Percentiles rank a stretch among this genome's conserved stretches.
Conservation (phyloP, 2,113 vertebrate genomes). For the Phalacrocorax aristotelis region DNA sequence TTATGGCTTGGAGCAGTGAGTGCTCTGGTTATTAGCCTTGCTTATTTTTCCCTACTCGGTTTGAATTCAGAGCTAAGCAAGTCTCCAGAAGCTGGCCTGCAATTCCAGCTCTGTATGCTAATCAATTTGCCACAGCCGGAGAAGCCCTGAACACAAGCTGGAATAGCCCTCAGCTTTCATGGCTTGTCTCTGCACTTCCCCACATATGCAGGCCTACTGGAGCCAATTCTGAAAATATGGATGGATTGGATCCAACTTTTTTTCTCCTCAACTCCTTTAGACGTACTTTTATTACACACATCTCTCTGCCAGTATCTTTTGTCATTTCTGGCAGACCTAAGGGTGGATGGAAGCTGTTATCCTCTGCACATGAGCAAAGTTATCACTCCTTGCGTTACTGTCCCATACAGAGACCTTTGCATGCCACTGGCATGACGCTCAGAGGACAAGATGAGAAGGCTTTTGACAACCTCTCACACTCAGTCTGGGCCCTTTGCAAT, state of each 20-base stretch:
- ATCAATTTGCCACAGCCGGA: not conserved
- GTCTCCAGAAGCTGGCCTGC: not conserved
- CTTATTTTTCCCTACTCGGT: not conserved
- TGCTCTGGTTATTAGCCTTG: not conserved
- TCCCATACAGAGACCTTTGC: not conserved
- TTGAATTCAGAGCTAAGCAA: not conserved
- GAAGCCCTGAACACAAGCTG: not conserved
- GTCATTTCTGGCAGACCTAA: not conserved
- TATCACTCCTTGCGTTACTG: not conserved
- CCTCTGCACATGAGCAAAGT: not conserved
- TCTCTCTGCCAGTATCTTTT: not conserved
- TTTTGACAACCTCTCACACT: not conserved
- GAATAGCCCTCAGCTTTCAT: not conserved
- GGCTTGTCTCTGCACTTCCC: not conserved
- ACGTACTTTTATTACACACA: not conserved
- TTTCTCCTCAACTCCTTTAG: not conserved
- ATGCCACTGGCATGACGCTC: accelerated
- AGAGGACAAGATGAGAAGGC: not conserved
- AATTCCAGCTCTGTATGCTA: not conserved
- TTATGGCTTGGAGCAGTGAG: not conserved
- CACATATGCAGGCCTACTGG: not conserved
- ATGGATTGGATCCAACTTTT: not conserved
- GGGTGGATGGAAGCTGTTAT: not conserved
- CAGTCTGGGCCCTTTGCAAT: not conserved
- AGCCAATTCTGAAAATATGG: not conserved